Conservation (phyloP, 2,113 vertebrate genomes). For the Speoplatyrhinus poulsoni region DNA sequence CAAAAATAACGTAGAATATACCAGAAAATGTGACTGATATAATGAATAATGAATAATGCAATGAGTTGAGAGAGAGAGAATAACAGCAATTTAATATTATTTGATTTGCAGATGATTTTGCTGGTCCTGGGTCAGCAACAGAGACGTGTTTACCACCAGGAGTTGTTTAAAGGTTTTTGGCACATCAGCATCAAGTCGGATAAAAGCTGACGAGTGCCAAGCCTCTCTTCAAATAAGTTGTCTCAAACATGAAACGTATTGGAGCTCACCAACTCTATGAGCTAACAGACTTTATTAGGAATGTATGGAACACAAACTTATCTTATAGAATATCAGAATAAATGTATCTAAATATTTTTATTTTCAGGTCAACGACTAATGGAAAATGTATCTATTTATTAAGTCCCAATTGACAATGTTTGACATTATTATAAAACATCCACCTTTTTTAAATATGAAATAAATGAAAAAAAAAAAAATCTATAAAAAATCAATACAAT, state of each 20-base stretch:
- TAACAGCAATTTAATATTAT: constrained; percentile 24
- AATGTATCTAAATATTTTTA: not conserved
- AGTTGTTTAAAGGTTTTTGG: constrained; percentile 38
- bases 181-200: not conserved
- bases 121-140: constrained; percentile 12
- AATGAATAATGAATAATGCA: no score
- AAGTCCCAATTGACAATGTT: not conserved
- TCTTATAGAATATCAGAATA: not conserved
- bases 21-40: not conserved
- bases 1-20: not conserved
- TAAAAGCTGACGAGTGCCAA: not conserved
- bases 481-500: not conserved
- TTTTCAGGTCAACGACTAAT: not conserved
- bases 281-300: not conserved
- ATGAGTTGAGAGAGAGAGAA: not conserved
- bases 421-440: not conserved
- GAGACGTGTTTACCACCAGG: constrained; percentile 28
- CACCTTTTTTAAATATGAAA: not conserved
- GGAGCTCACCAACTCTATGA: not conserved
- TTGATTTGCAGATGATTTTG: constrained; percentile 32
- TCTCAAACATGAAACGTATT: not conserved
- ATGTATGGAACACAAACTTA: not conserved
- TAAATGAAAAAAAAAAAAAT: not conserved
- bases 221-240: not conserved
- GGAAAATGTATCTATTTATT: not conserved